These are phyloP conservation scores for Tenrec ecaudatus DNA, from an alignment of 2,113 vertebrate genomes.

Conservation along the genomic window DNA sequence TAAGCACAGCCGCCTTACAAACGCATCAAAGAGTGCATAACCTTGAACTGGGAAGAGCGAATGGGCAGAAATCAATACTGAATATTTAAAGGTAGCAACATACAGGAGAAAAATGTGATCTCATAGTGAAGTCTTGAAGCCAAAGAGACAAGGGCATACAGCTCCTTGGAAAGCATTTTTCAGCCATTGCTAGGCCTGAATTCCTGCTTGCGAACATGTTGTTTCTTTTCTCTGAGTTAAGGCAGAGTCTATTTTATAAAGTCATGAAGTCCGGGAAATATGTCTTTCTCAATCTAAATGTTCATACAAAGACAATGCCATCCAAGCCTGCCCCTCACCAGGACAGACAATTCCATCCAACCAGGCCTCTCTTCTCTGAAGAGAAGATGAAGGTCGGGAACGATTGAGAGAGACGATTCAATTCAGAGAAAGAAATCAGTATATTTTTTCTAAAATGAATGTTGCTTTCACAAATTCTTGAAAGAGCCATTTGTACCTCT, in stretches of 20 bases:
- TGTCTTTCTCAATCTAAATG: constrained; percentile 55
- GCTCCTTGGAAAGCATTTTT: constrained; percentile 42
- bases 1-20: constrained; percentile 60
- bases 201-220: constrained; percentile 36
- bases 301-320: constrained; percentile 55
- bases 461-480: constrained; percentile 70
- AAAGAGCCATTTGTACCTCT: constrained; percentile 70
- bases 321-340: neutral
- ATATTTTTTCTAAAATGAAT: constrained; percentile 64
- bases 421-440: constrained; percentile 57
- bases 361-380: constrained; percentile 68
- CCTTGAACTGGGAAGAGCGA: constrained; percentile 61
- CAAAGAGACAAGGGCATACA: constrained; percentile 5
- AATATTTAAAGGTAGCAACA: constrained; percentile 67
- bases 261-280: constrained; percentile 19
- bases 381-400: constrained; percentile 66
- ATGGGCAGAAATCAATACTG: constrained; percentile 65
- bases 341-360: neutral
- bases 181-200: constrained; percentile 33
- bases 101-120: constrained; percentile 25
- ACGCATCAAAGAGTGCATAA: constrained; percentile 22
- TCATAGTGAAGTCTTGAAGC: constrained; percentile 18
- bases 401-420: constrained; percentile 72
- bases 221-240: constrained; percentile 49
- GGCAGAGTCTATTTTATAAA: constrained; percentile 60